Percentiles rank a stretch among this genome's conserved stretches.
Evolutionary conservation across 2,888 invertebrate species (phyloP).

Genomic region (Enchytraeus crypticus): DNA sequence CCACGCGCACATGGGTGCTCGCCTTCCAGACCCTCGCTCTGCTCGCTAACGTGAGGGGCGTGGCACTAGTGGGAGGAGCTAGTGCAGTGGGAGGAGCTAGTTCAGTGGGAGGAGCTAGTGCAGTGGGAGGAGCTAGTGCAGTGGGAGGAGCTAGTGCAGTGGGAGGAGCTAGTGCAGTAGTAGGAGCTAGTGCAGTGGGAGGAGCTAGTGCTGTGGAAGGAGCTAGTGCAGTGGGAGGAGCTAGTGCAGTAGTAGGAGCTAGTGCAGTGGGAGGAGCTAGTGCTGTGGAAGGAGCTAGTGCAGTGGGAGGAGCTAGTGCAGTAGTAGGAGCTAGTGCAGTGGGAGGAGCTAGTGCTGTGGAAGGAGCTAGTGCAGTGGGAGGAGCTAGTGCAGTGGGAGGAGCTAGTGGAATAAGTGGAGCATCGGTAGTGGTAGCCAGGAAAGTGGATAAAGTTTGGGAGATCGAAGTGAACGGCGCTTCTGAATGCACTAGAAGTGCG

Average conservation of each 20-base stretch:
- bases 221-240: too few species aligned
- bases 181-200: too few species aligned
- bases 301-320: too few species aligned
- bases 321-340: neutral
- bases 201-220: neutral
- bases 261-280: neutral
- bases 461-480: neutral
- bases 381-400: neutral
- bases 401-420: too few species aligned
- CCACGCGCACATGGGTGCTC: constrained; percentile 69
- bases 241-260: neutral
- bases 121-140: constrained; percentile 2
- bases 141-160: neutral
- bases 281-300: too few species aligned
- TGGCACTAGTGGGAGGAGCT: neutral
- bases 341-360: neutral
- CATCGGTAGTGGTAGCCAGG: too few species aligned
- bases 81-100: neutral
- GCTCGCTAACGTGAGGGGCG: constrained; percentile 57
- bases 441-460: too few species aligned
- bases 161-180: too few species aligned
- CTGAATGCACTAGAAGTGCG: neutral
- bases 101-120: neutral
- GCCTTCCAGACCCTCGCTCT: constrained; percentile 68
- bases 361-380: too few species aligned